A percentile compares a stretch with the other conserved stretches of the same genome.
phyloP scores from a whole-genome alignment of 2,888 invertebrate species.

The Himalopsyche tibetana region DNA sequence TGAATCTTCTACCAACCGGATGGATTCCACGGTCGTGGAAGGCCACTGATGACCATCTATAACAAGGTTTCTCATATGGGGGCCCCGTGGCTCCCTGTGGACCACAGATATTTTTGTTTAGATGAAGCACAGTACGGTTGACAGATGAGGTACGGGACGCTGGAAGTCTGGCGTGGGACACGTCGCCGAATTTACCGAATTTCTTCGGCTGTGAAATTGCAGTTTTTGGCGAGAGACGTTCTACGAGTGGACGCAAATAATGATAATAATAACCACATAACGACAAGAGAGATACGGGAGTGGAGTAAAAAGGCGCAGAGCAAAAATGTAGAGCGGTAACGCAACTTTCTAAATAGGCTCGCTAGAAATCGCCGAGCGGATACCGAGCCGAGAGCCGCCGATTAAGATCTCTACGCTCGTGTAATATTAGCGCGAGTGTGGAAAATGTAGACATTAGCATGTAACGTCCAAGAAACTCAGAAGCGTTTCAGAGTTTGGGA shows the following conservation, averaged over 20 bases:
- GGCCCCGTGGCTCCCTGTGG: too few species aligned
- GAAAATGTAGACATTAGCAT: conserved; percentile 3
- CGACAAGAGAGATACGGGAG: conserved; percentile 39
- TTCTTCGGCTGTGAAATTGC: neutral
- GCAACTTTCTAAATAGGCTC: conserved; percentile 59
- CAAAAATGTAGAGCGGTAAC: conserved; percentile 57
- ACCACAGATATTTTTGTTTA: too few species aligned
- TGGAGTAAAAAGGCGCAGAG: conserved; percentile 41
- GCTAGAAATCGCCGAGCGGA: conserved; percentile 57
- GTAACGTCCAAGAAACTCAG: neutral
- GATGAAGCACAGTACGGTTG: too few species aligned
- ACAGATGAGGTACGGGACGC: too few species aligned
- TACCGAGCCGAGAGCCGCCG: conserved; percentile 38
- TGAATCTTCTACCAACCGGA: too few species aligned
- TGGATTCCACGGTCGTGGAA: too few species aligned
- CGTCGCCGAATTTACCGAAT: neutral
- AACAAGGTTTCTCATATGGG: too few species aligned
- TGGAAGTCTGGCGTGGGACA: too few species aligned
- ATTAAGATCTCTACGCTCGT: conserved; percentile 12
- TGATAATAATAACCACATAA: neutral
- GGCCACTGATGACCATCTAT: too few species aligned
- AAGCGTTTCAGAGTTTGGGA: too few species aligned
- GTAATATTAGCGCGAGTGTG: conserved; percentile 4
- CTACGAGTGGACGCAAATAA: neutral
- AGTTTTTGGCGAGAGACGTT: neutral